A percentile compares a stretch with the other conserved stretches of the same genome.
phyloP scores from a whole-genome alignment of 2,113 vertebrate species.

The Calidris pugnax region DNA sequence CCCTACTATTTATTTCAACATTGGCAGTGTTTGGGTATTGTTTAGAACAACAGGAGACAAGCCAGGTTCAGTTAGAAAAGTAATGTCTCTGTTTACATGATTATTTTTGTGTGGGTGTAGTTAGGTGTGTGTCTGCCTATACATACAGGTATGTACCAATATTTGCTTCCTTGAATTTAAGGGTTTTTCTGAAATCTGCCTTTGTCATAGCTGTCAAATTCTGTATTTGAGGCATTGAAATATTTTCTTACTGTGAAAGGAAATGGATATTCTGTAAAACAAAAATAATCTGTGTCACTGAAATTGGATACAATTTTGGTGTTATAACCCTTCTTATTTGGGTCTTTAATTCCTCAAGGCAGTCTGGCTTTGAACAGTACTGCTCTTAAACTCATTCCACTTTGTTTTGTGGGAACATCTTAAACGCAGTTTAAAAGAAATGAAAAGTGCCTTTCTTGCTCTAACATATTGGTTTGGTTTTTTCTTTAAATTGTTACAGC shows the following conservation, averaged over 20 bases:
- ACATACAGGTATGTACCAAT: background rate
- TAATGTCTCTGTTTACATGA: background rate
- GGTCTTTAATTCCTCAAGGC: background rate
- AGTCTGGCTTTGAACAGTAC: background rate
- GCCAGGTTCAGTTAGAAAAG: background rate
- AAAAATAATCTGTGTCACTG: background rate
- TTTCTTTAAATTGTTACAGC: slow-evolving; percentile 12
- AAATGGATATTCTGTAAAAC: background rate
- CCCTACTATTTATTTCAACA: background rate
- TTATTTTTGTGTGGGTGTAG: background rate
- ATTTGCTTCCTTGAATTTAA: background rate
- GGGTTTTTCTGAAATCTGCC: background rate
- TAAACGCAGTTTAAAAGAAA: slow-evolving; percentile 1
- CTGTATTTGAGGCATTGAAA: background rate
- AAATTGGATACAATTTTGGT: background rate
- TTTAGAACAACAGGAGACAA: background rate
- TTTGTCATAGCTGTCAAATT: background rate
- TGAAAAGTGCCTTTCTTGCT: background rate
- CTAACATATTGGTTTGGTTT: background rate
- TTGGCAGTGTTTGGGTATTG: background rate
- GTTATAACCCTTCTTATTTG: background rate
- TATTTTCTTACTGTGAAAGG: background rate
- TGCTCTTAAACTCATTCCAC: background rate
- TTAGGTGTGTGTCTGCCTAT: background rate
- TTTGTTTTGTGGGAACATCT: slow-evolving; percentile 9